These are phyloP conservation scores for Dissostichus mawsoni DNA, from an alignment of 2,113 vertebrate species.

Conservation along the genomic window DNA sequence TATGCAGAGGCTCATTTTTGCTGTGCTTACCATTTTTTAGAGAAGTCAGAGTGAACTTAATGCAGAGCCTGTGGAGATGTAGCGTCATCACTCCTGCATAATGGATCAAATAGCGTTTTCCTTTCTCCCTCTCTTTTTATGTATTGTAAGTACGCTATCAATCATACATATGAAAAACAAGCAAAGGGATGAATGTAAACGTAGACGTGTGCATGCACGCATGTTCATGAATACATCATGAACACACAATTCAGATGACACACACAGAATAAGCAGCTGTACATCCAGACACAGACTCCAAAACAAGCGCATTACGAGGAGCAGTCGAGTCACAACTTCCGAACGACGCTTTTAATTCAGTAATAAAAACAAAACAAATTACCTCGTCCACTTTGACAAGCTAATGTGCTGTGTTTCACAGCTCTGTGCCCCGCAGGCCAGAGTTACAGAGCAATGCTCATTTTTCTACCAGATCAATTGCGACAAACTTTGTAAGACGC, in stretches of 20 bases:
- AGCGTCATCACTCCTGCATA: slow-evolving; percentile 65
- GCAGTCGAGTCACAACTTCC: neutral
- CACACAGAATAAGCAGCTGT: neutral
- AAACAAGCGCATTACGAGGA: neutral
- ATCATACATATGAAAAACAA: slow-evolving; percentile 36
- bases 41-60: slow-evolving; percentile 54
- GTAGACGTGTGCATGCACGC: neutral
- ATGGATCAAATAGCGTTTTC: slow-evolving; percentile 58
- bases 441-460: neutral
- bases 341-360: slow-evolving; percentile 53
- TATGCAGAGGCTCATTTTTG: slow-evolving; percentile 55
- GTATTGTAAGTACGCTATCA: slow-evolving; percentile 50
- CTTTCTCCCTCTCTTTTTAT: slow-evolving; percentile 16
- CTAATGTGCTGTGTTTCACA: slow-evolving; percentile 69
- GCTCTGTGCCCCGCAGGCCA: slow-evolving; percentile 53
- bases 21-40: slow-evolving; percentile 32
- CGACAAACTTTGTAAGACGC: slow-evolving; percentile 37
- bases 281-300: neutral
- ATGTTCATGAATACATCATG: slow-evolving; percentile 4
- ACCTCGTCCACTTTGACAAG: slow-evolving; percentile 67
- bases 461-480: slow-evolving; percentile 52
- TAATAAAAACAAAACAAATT: slow-evolving; percentile 70
- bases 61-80: slow-evolving; percentile 49
- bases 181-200: slow-evolving; percentile 11
- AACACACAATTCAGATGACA: neutral